Conservation (phyloP, 2,113 vertebrate genomes). For the Eurypyga helias region DNA sequence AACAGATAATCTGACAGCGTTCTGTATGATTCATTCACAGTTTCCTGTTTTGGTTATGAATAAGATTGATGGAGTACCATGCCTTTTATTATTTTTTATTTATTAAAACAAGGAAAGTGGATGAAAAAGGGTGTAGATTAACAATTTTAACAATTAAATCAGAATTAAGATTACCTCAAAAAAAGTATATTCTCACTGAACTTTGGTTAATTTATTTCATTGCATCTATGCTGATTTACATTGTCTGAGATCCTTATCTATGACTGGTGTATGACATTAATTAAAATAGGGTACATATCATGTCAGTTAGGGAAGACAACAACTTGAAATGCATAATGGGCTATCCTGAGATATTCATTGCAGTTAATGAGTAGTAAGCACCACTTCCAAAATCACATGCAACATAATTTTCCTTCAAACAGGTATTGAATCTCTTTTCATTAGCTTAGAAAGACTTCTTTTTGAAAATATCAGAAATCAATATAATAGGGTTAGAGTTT, state of each 20-base stretch:
- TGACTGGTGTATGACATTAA: background rate
- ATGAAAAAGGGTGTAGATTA: background rate
- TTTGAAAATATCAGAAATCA: background rate
- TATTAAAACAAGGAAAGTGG: background rate
- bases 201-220: background rate
- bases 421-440: background rate
- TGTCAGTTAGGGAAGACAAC: background rate
- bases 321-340: background rate
- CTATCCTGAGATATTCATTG: background rate
- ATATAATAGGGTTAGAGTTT: background rate
- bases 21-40: background rate
- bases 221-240: background rate
- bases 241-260: background rate
- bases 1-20: background rate
- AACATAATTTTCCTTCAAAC: background rate
- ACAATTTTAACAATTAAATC: background rate
- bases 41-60: background rate
- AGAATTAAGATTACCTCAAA: background rate
- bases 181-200: background rate
- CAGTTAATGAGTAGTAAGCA: background rate
- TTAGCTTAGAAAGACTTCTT: background rate
- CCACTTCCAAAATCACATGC: background rate
- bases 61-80: background rate
- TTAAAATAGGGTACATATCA: background rate
- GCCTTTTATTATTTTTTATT: background rate